Evolutionary conservation across 2,888 invertebrate species (phyloP), one percentile per base, ranked within the genome.

Genomic region (Mesorhabditis sp.): DNA sequence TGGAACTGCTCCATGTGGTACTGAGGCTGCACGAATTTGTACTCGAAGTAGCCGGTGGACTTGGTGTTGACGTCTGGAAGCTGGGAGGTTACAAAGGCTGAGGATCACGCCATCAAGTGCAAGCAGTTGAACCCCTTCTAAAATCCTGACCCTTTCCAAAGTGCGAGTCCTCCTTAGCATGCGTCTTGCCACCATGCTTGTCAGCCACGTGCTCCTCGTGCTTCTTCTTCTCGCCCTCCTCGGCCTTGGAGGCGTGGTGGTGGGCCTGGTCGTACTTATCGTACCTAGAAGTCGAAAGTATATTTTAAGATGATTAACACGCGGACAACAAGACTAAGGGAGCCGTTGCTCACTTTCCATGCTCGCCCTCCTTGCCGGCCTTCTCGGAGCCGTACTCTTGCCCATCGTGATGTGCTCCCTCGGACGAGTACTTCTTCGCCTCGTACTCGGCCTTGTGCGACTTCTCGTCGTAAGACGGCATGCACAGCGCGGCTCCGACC

Each of bases 1-100:
- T 80, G 80, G 75, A 78, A 81, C 70, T 81, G 75, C 72, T 81
- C 81, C 71, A 79, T 73, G 70, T 80, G 81, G 74, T 80, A 81
- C 70, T 81, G 81, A 58, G 81, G 80, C 73, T 80, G 80, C 45
- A 81, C 76, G 75, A 76, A 81, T 64, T 74, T 73, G 75, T 80
- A 80, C 72, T 81, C 80, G 73, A 81, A 81, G 77, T 80, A 81
- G 50, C 81, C 81, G 71, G 75, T 79, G 5, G 80, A 74, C 70
- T 81, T 81, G 70, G 76, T 76, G 70, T 80, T 80, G 71, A 75
- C 74, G 68, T 81, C 81, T 78, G 68, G 66, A 71, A 67, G 28
- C 1, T 1, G 28, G 28, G 2, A 28, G 28, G 28, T 28, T 28
- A 28, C 1, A 2, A 2, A 28, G 28, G 28, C 2, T 28, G 28